Evolutionary conservation across 2,113 vertebrate species (phyloP), one percentile per base, ranked within the genome.

Genomic region (Alosa alosa): DNA sequence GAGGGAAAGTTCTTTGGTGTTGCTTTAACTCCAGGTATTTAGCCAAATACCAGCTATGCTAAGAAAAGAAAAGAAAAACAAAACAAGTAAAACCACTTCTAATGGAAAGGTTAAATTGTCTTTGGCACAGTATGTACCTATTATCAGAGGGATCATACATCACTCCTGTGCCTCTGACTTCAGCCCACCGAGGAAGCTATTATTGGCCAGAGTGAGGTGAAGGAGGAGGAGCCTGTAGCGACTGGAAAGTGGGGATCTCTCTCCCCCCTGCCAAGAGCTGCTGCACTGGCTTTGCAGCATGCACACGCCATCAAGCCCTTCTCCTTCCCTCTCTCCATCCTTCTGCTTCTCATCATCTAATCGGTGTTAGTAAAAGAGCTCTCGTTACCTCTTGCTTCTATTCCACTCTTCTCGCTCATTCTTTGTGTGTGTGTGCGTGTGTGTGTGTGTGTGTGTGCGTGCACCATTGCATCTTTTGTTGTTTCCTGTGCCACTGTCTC

Each of bases 221-320:
- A 47, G 64, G 84, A 72, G 64, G 84, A 84, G 31, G 83, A 47
- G 44, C 2, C 22, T 47, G 44, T 15, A 18, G 64, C 36, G 84
- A 31, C 8, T 13, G 17, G 41, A 83, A 22, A 39, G 36, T 55
- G 50, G 8, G 52, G 55, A 83, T 44, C 41, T 22, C 18, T 57
- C 50, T 52, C 49, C 4, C 31, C 11, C 22, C 10, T 31, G 64
- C n/a, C 64, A 57, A 44, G 49, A 83, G 39, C 25, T 60, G 39
- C 82, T 44, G 82, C 36, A 60, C 31, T 20, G 82, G 20, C 25
- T 31, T 25, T 10, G 64, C n/a, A 44, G 41, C 41, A 4, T 41
- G 44, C 39, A 44, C 1, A 15, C 39, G 45, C 4, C 20, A 20
- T 31, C 0, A 17, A 20, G 8, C 20, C 55, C 55, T 17, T 60